Percentiles rank a stretch among this genome's conserved stretches.
These are phyloP conservation scores for Telenomus remus DNA, from an alignment of 1,140 invertebrate genomes.

Conservation along the genomic window DNA sequence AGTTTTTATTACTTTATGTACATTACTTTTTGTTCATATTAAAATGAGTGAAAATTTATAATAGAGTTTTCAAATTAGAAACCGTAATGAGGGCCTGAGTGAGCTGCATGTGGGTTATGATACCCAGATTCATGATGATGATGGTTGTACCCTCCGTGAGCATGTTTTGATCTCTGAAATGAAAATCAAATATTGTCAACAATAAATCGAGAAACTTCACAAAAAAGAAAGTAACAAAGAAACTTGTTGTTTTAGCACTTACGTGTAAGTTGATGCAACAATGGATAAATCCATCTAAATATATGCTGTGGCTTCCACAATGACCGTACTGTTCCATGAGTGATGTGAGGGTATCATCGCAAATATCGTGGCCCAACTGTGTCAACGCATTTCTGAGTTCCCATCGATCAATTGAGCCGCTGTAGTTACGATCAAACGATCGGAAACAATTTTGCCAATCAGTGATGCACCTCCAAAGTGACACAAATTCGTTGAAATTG, in stretches of 20 bases:
- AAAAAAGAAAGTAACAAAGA: background rate
- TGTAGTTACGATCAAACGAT: constrained; percentile 94
- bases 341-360: constrained; percentile 87
- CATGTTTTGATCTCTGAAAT: too few relatives aligned
- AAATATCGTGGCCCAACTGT: constrained; percentile 95
- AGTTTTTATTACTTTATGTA: too few relatives aligned
- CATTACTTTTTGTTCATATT: too few relatives aligned
- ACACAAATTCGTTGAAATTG: constrained; percentile 95
- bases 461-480: constrained; percentile 97
- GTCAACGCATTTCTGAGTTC: constrained; percentile 93
- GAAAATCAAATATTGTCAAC: too few relatives aligned
- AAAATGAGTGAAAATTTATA: too few relatives aligned
- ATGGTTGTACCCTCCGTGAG: too few relatives aligned
- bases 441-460: constrained; percentile 98
- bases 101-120: too few relatives aligned
- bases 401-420: constrained; percentile 93
- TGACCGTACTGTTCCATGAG: constrained; percentile 96
- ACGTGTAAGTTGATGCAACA: constrained; percentile 95
- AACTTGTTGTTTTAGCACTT: constrained; percentile 70
- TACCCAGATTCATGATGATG: too few relatives aligned
- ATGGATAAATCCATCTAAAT: constrained; percentile 99
- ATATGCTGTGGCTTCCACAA: constrained; percentile 88
- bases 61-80: too few relatives aligned
- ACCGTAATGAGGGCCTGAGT: too few relatives aligned
- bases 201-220: too few relatives aligned